phyloP scores from a whole-genome alignment of 2,888 invertebrate species.

The Julus scandinavius region DNA sequence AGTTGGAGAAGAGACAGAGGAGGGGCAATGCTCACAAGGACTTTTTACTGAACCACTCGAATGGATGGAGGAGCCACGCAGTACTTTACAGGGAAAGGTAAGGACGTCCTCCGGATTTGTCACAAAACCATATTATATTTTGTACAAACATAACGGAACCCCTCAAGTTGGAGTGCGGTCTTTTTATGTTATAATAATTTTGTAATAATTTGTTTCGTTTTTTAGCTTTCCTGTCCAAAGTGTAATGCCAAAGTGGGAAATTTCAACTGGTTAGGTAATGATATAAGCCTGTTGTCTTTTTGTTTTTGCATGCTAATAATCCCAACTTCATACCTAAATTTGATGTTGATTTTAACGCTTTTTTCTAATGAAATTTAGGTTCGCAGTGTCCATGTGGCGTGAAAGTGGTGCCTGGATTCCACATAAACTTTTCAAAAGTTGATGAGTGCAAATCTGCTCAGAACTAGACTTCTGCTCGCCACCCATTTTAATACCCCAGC shows the following conservation, averaged over 20 bases:
- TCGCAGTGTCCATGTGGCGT: constrained; percentile 91
- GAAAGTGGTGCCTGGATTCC: constrained; percentile 90
- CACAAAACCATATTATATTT: not conserved
- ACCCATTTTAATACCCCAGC: not conserved
- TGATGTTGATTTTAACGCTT: not conserved
- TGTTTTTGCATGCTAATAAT: not conserved
- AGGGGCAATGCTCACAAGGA: constrained; percentile 75
- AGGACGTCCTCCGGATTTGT: constrained; percentile 59
- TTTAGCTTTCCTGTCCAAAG: constrained; percentile 71
- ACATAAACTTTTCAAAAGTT: constrained; percentile 88
- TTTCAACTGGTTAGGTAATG: constrained; percentile 86
- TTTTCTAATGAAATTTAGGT: constrained; percentile 67
- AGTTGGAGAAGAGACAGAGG: constrained; percentile 64
- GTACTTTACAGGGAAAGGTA: constrained; percentile 81
- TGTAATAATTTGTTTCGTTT: constrained; percentile 9
- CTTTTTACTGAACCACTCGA: constrained; percentile 89
- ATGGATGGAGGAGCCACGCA: constrained; percentile 84
- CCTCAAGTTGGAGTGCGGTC: not conserved
- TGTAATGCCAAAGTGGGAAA: constrained; percentile 87
- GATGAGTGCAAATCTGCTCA: constrained; percentile 79
- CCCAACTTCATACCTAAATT: not conserved
- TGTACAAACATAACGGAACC: not conserved
- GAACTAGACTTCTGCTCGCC: not conserved
- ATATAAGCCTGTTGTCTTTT: not conserved
- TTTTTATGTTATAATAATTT: not conserved